Conservation (phyloP, 1,140 invertebrate species). For the Zaprionus taronus region DNA sequence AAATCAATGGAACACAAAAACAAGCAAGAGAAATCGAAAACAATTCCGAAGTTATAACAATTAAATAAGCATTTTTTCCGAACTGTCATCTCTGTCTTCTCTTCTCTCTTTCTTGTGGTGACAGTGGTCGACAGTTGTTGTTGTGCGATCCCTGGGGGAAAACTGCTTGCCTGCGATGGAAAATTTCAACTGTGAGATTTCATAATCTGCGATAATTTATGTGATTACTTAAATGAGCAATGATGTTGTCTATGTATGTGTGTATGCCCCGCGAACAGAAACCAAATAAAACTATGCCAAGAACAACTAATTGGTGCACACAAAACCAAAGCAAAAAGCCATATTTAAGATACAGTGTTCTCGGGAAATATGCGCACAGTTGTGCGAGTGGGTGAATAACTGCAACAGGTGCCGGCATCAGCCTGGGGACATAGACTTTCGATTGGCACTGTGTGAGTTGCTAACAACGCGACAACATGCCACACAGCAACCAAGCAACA, state of each 20-base stretch:
- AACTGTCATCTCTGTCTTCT: slow-evolving; percentile 9
- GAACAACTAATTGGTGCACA: slow-evolving; percentile 75
- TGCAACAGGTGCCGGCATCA: slow-evolving; percentile 54
- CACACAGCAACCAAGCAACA: slow-evolving; percentile 40
- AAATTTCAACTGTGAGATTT: slow-evolving; percentile 52
- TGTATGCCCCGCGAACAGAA: slow-evolving; percentile 25
- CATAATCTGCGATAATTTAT: slow-evolving; percentile 74
- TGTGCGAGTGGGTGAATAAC: slow-evolving; percentile 17
- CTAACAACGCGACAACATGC: slow-evolving; percentile 43
- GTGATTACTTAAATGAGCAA: slow-evolving; percentile 79
- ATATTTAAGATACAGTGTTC: slow-evolving; percentile 51
- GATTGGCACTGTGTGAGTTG: slow-evolving; percentile 39
- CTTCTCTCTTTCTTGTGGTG: not conserved
- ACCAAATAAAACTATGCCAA: slow-evolving; percentile 75
- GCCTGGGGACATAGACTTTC: slow-evolving; percentile 4
- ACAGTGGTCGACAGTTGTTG: slow-evolving; percentile 26
- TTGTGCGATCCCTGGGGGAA: slow-evolving; percentile 9
- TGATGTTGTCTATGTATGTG: slow-evolving; percentile 23
- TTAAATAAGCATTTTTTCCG: slow-evolving; percentile 1
- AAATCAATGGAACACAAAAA: not conserved
- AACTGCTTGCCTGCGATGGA: slow-evolving; percentile 18
- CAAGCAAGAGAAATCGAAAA: not conserved
- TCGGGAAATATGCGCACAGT: slow-evolving; percentile 29
- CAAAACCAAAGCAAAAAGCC: slow-evolving; percentile 34
- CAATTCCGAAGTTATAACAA: slow-evolving; percentile 5